phyloP scores from a whole-genome alignment of 2,113 vertebrate genomes.

The Anguilla rostrata region DNA sequence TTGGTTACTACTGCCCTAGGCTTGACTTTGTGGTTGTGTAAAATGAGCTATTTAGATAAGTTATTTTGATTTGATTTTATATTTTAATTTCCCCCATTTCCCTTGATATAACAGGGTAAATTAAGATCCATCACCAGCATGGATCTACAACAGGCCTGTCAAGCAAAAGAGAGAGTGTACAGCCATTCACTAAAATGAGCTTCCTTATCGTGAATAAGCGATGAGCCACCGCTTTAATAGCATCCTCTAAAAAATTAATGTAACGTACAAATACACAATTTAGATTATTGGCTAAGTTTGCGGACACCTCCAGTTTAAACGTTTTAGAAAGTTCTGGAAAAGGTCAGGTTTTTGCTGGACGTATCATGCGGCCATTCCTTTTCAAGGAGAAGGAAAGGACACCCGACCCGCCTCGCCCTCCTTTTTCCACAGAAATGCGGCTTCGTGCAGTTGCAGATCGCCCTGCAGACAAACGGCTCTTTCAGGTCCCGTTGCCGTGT shows the following conservation, averaged over 20 bases:
- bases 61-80: too few relatives aligned
- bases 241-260: not conserved
- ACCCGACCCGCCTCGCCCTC: slow-evolving; percentile 58
- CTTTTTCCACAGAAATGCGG: slow-evolving; percentile 63
- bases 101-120: too few relatives aligned
- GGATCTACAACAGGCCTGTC: too few relatives aligned
- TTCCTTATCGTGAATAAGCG: too few relatives aligned
- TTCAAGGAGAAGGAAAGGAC: slow-evolving; percentile 67
- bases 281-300: not conserved
- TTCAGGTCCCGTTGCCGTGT: slow-evolving; percentile 64
- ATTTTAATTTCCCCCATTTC: too few relatives aligned
- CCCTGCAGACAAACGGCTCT: slow-evolving; percentile 66
- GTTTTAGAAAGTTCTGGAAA: not conserved
- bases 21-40: too few relatives aligned
- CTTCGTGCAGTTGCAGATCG: slow-evolving; percentile 69
- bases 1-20: too few relatives aligned
- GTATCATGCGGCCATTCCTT: slow-evolving; percentile 54
- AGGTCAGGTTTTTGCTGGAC: slow-evolving; percentile 31
- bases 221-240: not conserved
- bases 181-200: not conserved
- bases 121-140: too few relatives aligned
- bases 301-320: slow-evolving; percentile 24
- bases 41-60: too few relatives aligned
- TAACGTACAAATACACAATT: not conserved
- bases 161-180: too few relatives aligned